phyloP scores from a whole-genome alignment of 2,113 vertebrate species.

The Chitala chitala region DNA sequence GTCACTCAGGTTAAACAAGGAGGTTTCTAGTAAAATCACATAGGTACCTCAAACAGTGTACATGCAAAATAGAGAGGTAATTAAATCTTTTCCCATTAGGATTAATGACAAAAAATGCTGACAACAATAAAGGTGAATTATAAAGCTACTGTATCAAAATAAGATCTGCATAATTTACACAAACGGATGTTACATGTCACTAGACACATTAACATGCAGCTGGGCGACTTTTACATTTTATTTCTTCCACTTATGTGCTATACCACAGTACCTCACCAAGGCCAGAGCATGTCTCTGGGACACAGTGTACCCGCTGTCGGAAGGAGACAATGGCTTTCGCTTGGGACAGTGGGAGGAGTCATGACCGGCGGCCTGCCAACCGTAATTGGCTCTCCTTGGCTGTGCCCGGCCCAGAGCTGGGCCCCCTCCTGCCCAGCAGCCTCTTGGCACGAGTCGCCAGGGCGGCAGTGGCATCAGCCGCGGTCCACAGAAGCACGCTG shows the following conservation, averaged over 20 bases:
- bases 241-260: background rate
- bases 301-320: background rate
- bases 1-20: background rate
- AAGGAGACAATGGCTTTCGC: background rate
- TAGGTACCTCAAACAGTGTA: background rate
- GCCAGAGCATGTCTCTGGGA: background rate
- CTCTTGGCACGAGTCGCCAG: background rate
- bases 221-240: background rate
- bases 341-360: background rate
- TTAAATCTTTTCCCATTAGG: background rate
- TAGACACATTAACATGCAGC: background rate
- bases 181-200: background rate
- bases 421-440: background rate
- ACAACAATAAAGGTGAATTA: background rate
- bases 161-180: background rate
- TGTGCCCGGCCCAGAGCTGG: background rate
- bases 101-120: background rate
- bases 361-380: background rate
- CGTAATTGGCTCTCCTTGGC: conserved; percentile 2
- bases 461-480: background rate
- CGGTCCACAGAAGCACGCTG: background rate
- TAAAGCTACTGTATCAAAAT: too few species aligned
- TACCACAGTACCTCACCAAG: background rate
- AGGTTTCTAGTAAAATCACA: background rate
- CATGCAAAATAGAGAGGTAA: background rate